Base-by-base conservation (phyloP, 2,888 invertebrate genomes). In the Philonicus albiceps region DNA sequence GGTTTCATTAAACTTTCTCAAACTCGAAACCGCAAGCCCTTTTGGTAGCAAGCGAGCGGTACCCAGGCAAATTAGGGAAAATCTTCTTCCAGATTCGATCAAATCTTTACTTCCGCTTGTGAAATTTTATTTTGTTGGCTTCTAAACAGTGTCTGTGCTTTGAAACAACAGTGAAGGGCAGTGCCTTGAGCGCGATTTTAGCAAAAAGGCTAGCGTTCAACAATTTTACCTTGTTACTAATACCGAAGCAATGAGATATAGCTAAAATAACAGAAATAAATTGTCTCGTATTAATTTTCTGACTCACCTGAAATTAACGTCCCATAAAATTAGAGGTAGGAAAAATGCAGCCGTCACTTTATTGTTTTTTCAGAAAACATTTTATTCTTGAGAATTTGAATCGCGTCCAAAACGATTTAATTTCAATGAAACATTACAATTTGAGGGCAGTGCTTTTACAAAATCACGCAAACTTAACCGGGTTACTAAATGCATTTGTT, bases 1-100 rank as follows among this genome's bases (percentile, higher is more conserved):
- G 81, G 81, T 81, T 64, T 81, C 81, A 55, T 81, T 81, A 81
- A 81, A 81, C 81, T 81, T 81, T 81, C 81, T 55, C 81, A 55
- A 74, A 64, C 53, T 53, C 34, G 16, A 81, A 19, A 81, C 81
- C 81, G n/a, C 81, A 81, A 34, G 55, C 81, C 55, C 34, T 81
- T 81, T 81, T 30, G 81, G 11, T 22, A 27, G 22, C 27, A 64
- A 64, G 8, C 7, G 64, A 27, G 1, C 64, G 64, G 64, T 27
- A 64, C 2, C 64, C 22, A 78, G 49, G 49, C 30, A 78, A 78
- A 43, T 74, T 27, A 49, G 40, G 76, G 11, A n/a, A 34, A 76
- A 78, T 78, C 78, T 78, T 49, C 40, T 30, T 27, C 30, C 31
- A 81, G 49, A 31, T 55, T 81, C 81, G 55, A 81, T 81, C 34